phyloP scores from a whole-genome alignment of 2,113 vertebrate species.

The Takifugu bimaculatus region DNA sequence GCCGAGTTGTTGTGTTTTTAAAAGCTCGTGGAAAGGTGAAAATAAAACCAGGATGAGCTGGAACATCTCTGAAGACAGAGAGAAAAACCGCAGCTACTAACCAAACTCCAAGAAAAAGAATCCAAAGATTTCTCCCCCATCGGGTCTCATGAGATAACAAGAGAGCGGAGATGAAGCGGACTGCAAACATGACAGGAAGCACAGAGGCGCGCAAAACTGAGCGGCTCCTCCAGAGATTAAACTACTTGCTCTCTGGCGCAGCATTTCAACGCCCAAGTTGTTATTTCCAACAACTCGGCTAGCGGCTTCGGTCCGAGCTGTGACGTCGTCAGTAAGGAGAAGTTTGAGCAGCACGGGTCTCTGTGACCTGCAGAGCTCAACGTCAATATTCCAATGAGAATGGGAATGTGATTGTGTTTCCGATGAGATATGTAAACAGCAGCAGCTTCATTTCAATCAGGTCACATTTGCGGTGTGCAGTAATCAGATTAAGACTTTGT shows the following conservation, averaged over 20 bases:
- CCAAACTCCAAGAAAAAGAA: constrained; percentile 23
- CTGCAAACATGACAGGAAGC: constrained; percentile 48
- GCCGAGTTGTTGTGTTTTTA: constrained; percentile 1
- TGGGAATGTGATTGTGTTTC: too few relatives aligned
- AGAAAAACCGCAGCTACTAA: constrained; percentile 25
- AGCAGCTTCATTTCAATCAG: too few relatives aligned
- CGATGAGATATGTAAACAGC: too few relatives aligned
- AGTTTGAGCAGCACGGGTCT: constrained; percentile 10
- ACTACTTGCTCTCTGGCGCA: constrained; percentile 41
- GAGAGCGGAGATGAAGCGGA: constrained; percentile 39
- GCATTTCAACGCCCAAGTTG: constrained; percentile 30
- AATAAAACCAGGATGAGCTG: constrained; percentile 1
- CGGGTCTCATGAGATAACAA: constrained; percentile 56
- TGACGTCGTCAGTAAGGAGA: constrained; percentile 6
- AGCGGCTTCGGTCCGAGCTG: constrained; percentile 15
- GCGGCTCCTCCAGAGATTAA: constrained; percentile 39
- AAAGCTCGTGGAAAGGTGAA: constrained; percentile 12
- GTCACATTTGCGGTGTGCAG: too few relatives aligned
- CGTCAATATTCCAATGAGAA: too few relatives aligned
- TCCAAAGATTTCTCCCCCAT: constrained; percentile 25
- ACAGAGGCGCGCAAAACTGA: constrained; percentile 45
- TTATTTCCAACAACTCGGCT: constrained; percentile 28
- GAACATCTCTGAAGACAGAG: constrained; percentile 16
- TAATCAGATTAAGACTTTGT: too few relatives aligned
- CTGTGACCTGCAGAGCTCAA: background rate